Evolutionary conservation across 2,888 invertebrate genomes (phyloP).

Genomic region (Anthophora plumipes): DNA sequence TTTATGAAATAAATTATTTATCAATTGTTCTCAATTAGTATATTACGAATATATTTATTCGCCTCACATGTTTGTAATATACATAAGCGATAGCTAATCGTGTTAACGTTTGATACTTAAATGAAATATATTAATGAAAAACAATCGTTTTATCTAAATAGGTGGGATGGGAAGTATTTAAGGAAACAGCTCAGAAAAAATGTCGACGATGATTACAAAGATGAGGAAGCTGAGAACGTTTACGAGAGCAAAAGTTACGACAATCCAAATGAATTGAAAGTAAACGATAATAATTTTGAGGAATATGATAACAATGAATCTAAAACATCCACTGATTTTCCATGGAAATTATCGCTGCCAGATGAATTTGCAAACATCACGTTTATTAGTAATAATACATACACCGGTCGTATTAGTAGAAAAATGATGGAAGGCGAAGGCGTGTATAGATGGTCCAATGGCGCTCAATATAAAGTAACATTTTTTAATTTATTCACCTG

Average conservation of each 20-base stretch:
- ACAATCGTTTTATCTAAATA: slow-evolving; percentile 9
- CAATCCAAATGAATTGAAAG: neutral
- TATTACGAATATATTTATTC: too few species aligned
- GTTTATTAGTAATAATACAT: slow-evolving; percentile 87
- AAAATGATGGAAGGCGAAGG: slow-evolving; percentile 87
- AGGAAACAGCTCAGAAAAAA: slow-evolving; percentile 38
- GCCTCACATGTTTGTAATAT: too few species aligned
- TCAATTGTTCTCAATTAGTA: too few species aligned
- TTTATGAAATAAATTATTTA: too few species aligned
- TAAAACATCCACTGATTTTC: neutral
- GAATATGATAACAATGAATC: neutral
- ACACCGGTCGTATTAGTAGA: slow-evolving; percentile 86
- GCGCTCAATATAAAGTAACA: slow-evolving; percentile 84
- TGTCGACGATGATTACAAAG: slow-evolving; percentile 8
- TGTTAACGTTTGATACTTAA: too few species aligned
- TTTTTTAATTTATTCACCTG: neutral
- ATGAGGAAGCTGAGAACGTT: slow-evolving; percentile 6
- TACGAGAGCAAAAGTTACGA: neutral
- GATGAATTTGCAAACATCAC: slow-evolving; percentile 85
- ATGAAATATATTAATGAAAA: too few species aligned
- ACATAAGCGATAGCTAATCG: too few species aligned
- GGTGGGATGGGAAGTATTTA: slow-evolving; percentile 63
- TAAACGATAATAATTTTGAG: neutral
- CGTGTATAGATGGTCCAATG: slow-evolving; percentile 87
- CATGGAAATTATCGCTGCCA: slow-evolving; percentile 59